These are phyloP conservation scores for Marcusenius ussheri DNA, from an alignment of 2,113 vertebrate genomes.

Conservation along the genomic window DNA sequence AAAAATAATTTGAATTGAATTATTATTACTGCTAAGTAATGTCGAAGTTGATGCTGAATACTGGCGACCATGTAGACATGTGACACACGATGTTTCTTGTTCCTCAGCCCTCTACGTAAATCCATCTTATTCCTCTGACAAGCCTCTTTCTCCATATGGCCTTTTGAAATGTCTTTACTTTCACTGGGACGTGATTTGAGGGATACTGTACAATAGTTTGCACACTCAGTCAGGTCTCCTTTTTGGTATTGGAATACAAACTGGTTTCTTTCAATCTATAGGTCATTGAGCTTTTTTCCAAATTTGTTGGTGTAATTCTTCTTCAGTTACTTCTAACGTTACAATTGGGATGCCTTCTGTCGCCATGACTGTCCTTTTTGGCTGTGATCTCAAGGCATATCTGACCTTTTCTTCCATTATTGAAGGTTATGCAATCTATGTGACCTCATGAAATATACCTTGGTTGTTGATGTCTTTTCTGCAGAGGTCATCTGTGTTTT, in stretches of 20 bases:
- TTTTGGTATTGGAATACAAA: not conserved
- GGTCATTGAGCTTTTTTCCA: not conserved
- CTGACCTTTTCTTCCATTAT: not conserved
- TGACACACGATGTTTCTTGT: not conserved
- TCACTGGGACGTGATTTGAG: not conserved
- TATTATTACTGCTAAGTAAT: not conserved
- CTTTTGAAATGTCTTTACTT: not conserved
- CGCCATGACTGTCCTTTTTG: not conserved
- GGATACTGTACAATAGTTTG: not conserved
- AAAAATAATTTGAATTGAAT: not conserved
- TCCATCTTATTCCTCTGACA: not conserved
- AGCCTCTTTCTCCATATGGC: not conserved
- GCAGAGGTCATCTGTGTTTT: not conserved
- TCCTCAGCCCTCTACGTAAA: not conserved
- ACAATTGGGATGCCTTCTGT: not conserved
- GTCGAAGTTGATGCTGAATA: not conserved
- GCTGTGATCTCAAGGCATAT: not conserved
- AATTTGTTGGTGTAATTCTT: not conserved
- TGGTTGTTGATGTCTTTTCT: not conserved
- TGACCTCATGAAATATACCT: not conserved
- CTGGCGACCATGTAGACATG: not conserved
- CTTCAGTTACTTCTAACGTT: not conserved
- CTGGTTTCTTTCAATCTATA: not conserved
- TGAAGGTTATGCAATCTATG: not conserved
- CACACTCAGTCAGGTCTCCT: not conserved